These are phyloP conservation scores for Paramormyrops kingsleyae DNA, from an alignment of 2,113 vertebrate species.

Conservation along the genomic window DNA sequence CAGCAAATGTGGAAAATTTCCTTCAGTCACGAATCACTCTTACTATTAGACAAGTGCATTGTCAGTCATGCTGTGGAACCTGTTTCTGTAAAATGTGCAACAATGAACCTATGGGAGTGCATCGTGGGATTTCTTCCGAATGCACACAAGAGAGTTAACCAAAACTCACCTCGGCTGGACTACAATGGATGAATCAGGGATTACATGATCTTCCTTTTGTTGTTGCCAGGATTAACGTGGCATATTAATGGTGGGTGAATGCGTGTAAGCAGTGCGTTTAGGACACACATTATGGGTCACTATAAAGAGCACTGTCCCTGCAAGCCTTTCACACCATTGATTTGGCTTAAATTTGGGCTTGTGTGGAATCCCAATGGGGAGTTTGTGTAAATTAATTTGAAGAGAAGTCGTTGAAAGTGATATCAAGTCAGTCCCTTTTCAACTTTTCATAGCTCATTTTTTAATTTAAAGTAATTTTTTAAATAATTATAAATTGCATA, in stretches of 20 bases:
- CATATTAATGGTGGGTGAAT: neutral
- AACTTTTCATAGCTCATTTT: neutral
- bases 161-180: neutral
- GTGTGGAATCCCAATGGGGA: neutral
- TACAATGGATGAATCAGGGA: constrained; percentile 4
- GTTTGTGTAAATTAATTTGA: neutral
- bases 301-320: neutral
- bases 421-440: neutral
- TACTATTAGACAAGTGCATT: neutral
- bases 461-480: neutral
- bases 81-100: neutral
- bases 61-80: neutral
- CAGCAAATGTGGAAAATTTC: neutral
- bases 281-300: neutral
- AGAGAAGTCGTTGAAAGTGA: neutral
- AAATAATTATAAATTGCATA: neutral
- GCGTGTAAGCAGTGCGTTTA: neutral
- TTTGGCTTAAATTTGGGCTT: neutral
- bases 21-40: neutral
- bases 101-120: neutral
- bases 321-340: neutral
- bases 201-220: neutral
- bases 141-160: neutral
- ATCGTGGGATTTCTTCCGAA: neutral
- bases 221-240: neutral